Base-by-base conservation (phyloP, 2,797 vertebrate genomes). In the Leucoraja ocellata region DNA sequence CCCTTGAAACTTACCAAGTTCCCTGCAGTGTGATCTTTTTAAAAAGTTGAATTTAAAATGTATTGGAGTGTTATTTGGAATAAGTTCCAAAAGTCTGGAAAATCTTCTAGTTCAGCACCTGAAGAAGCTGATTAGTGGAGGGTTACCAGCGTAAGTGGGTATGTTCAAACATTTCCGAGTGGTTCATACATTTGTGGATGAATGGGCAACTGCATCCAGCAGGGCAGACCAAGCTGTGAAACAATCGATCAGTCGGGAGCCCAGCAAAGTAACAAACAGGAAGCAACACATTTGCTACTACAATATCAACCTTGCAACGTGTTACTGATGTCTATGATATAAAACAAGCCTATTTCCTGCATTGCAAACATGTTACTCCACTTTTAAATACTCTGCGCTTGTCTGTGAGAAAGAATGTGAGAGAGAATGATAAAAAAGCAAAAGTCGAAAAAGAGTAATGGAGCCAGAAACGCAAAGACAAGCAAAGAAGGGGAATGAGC, bases 341-440 rank as follows among this genome's bases (percentile, higher is more conserved):
- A 63, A 65, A 88, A 65, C 83, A 88, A 88, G 83, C n/a, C 83
- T 16, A n/a, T 65, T 88, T 88, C 83, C 83, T 88, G 83, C 11
- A 88, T 28, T 63, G 28, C 65, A 88, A 61, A 88, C 58, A 28
- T 11, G 16, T 11, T 11, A 84, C 25, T 88, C 2, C 1, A 32
- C 28, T 65, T 65, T 18, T 5, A 88, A 88, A 88, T 18, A 65
- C 13, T 14, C 58, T 88, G 61, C 18, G 36, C 32, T 63, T 61
- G 77, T 78, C 4, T 32, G 83, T 65, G 61, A 76, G 68, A 77
- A 93, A 58, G 71, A 93, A 61, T 73, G 25, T 74, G 46, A 32
- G 28, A 14, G n/a, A 16, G 68, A 7, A 46, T 13, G 4, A 93
- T 3, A 61, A 46, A 58, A 76, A 61, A 32, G 6, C 36, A 93